These are phyloP conservation scores for Sebastes nivosus DNA, from an alignment of 2,797 vertebrate species.

Conservation along the genomic window DNA sequence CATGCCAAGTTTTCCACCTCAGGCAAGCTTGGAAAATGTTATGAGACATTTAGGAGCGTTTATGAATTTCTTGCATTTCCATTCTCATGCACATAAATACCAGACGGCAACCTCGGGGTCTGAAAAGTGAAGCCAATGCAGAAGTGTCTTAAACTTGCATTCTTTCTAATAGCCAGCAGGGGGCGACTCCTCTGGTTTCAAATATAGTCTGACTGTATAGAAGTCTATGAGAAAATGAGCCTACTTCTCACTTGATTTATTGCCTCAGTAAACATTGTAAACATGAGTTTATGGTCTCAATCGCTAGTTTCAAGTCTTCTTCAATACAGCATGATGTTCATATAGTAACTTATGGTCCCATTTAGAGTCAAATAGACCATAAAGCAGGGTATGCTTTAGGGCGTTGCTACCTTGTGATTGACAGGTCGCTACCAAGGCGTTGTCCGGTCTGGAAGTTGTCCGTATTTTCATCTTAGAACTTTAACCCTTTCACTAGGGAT, in stretches of 20 bases:
- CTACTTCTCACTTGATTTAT: no score
- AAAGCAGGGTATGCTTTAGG: no score
- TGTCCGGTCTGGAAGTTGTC: no score
- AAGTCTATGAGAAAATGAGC: not conserved
- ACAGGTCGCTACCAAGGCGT: fast-evolving
- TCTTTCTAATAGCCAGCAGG: not conserved
- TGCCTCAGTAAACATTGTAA: no score
- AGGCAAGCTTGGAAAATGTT: not conserved
- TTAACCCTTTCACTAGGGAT: no score
- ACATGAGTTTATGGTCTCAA: no score
- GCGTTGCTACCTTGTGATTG: no score
- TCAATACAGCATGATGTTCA: no score
- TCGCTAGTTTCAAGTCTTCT: no score
- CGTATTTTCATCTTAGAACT: no score
- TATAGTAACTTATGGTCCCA: no score
- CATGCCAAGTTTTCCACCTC: not conserved
- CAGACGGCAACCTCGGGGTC: not conserved
- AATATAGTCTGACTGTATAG: not conserved
- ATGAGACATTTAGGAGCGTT: not conserved
- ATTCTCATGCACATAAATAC: not conserved
- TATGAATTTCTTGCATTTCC: not conserved
- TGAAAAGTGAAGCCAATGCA: not conserved
- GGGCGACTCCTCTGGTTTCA: not conserved
- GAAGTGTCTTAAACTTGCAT: not conserved
- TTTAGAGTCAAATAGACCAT: no score